These are phyloP conservation scores for Barnardius zonarius DNA, from an alignment of 2,113 vertebrate genomes.

Conservation along the genomic window DNA sequence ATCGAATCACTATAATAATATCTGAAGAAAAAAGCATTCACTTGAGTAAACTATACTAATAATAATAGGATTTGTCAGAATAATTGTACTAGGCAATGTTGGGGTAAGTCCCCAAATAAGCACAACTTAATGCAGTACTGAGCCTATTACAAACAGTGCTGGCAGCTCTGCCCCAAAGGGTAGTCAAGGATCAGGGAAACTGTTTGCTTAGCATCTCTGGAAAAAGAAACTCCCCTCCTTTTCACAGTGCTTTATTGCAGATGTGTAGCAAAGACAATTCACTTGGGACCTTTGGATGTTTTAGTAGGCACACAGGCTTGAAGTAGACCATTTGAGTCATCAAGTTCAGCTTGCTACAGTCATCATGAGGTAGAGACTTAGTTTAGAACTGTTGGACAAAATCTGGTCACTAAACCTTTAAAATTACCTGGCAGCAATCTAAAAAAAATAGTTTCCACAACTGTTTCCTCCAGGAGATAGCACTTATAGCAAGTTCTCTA, in stretches of 20 bases:
- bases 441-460: background rate
- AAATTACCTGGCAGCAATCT: background rate
- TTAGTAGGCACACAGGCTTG: background rate
- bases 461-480: background rate
- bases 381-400: background rate
- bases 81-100: conserved; percentile 28
- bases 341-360: background rate
- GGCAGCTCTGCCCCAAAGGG: background rate
- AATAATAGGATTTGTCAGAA: background rate
- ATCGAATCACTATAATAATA: background rate
- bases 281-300: background rate
- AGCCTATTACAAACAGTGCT: conserved; percentile 21
- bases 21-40: background rate
- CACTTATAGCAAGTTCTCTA: background rate
- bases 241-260: background rate
- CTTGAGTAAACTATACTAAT: background rate
- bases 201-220: conserved; percentile 7
- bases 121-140: conserved; percentile 9
- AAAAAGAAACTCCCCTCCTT: background rate
- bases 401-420: background rate
- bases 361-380: background rate
- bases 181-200: conserved; percentile 4
- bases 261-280: background rate
- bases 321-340: background rate
- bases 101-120: background rate